Percentiles rank a stretch among this genome's conserved stretches.
These are phyloP conservation scores for Propsilocerus akamusi DNA, from an alignment of 1,140 invertebrate species.

Conservation along the genomic window DNA sequence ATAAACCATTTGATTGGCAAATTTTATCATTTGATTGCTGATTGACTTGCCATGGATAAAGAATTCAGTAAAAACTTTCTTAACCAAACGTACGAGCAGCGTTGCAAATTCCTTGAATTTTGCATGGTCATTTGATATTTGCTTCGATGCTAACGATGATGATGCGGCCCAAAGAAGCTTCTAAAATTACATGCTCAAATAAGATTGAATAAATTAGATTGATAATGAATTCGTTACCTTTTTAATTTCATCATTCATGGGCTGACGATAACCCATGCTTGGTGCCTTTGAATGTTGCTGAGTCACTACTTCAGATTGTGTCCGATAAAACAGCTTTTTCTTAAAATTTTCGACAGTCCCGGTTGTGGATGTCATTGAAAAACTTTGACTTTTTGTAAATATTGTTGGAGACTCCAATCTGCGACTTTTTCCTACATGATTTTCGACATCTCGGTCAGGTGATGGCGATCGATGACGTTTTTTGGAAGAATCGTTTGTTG, in stretches of 20 bases:
- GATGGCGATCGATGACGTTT: slow-evolving; percentile 8
- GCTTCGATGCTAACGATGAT: slow-evolving; percentile 33
- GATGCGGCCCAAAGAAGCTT: slow-evolving; percentile 46
- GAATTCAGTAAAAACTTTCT: slow-evolving; percentile 22
- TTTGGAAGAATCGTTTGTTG: slow-evolving; percentile 16
- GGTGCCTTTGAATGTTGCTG: neutral
- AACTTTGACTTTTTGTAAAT: neutral
- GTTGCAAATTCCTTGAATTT: slow-evolving; percentile 37
- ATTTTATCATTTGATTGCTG: slow-evolving; percentile 21
- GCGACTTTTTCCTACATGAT: neutral
- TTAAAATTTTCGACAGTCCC: neutral
- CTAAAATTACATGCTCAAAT: slow-evolving; percentile 21
- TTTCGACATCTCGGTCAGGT: neutral
- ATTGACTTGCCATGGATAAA: slow-evolving; percentile 17
- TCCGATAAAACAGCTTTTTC: neutral
- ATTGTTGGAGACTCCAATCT: neutral
- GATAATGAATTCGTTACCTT: slow-evolving; percentile 11
- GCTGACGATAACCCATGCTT: slow-evolving; percentile 8
- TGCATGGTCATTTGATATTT: slow-evolving; percentile 33
- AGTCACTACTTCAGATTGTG: neutral
- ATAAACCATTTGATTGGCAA: slow-evolving; percentile 35
- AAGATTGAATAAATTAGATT: neutral
- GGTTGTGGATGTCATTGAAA: neutral
- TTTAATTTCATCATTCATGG: slow-evolving; percentile 19
- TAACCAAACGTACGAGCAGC: slow-evolving; percentile 28